Base-by-base conservation (phyloP, 2,797 vertebrate species). In the Coracias cyanogaster region DNA sequence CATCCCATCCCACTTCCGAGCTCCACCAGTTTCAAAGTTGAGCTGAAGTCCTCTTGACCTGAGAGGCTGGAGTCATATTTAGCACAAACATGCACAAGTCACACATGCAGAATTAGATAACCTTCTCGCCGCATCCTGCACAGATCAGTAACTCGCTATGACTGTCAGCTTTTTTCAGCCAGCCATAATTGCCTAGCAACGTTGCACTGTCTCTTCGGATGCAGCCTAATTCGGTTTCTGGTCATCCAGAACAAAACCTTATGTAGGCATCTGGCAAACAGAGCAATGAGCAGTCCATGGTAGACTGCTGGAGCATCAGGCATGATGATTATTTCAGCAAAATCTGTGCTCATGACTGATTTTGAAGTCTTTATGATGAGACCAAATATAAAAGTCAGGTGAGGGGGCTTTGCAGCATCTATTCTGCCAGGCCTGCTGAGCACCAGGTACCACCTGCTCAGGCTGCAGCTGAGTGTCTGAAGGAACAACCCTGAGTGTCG, bases 111-210 rank as follows among this genome's bases (percentile, higher is more conserved):
- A 54, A 85, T 65, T 37, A 85, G 54, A 85, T 52, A 89, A 78
- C 33, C 72, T 65, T 48, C 22, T 61, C 45, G 0, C 29, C 2
- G 10, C 81, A 87, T 85, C 92, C 94, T 82, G 89, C 86, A 74
- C 91, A 87, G 85, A 86, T 26, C 94, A 89, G 90, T 22, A 49
- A 37, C 84, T 92, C 33, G 6, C 70, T 58, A 11, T n/a, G 86
- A 26, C 92, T 92, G 86, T 19, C 92, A 87, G 94, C 84, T 93
- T 46, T 94, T 51, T 74, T 61, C 94, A 93, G 82, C 57, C 91
- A 65, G 69, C 43, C 25, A 1, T 69, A 87, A 96, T 96, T 92
- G 95, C 95, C 92, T 95, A 94, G 94, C 96, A 97, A 96, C 94
- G 21, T 83, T 52, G 76, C 2, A 5, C 65, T 8, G 35, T 64